Base-by-base conservation (phyloP, 2,113 vertebrate genomes). In the Callospermophilus lateralis region DNA sequence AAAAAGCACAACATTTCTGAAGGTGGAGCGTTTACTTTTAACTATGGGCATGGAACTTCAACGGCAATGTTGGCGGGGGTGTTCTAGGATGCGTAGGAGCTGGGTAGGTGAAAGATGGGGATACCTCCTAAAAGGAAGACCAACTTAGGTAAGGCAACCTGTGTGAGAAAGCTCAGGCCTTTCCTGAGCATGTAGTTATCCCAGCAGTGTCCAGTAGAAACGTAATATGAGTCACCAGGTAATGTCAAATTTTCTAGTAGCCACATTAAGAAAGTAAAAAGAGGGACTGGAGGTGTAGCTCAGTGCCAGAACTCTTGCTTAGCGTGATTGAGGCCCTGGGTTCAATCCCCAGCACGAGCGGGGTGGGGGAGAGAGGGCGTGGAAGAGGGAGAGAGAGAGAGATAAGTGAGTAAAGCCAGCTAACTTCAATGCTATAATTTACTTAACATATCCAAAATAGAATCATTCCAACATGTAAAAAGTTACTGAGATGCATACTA, bases 1-100 rank as follows among this genome's bases (percentile, higher is more conserved):
- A 80, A 68, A 34, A 1, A 58, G 19, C 34, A 30, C 42, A n/a
- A 34, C n/a, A 37, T 30, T 74, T 68, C 24, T 84, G n/a, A 89
- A 32, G 16, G 65, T 53, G 24, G 28, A n/a, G 4, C 72, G 32
- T 37, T 89, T 19, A 70, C 42, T 86, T 81, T 32, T 79, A n/a
- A 30, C 65, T 74, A 16, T 68, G 51, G 39, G 32, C 26, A 34
- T 32, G 34, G 30, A 84, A 30, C 8, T 85, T 78, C 68, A n/a
- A 30, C 42, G 61, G 30, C 37, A 72, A 34, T 22, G 13, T 0
- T 72, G 2, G 53, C 63, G 26, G 17, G 20, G 68, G 68, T 89
- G 67, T 96, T 61, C 85, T 26, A 89, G 65, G 67, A 65, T 80
- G 87, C 6, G 28, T 74, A 83, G 73, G 32, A 76, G 87, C 13